These are phyloP conservation scores for Lampris megalopsis DNA, from an alignment of 2,113 vertebrate species.

Conservation along the genomic window DNA sequence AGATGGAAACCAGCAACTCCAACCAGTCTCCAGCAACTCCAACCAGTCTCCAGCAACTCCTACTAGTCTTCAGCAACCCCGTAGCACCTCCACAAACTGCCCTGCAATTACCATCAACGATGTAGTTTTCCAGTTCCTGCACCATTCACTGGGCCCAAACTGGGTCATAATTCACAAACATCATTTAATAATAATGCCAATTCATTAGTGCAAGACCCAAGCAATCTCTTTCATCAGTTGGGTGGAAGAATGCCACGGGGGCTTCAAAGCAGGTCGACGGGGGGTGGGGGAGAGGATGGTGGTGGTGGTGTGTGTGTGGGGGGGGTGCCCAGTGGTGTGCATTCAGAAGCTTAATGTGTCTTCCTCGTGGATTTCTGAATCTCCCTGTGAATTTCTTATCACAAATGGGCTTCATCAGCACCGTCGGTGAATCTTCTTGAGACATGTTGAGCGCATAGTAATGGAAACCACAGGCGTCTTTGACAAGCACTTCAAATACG, in stretches of 20 bases:
- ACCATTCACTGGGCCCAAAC: slow-evolving; percentile 68
- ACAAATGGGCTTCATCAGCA: slow-evolving; percentile 53
- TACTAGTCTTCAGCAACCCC: slow-evolving; percentile 30
- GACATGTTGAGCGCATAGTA: slow-evolving; percentile 20
- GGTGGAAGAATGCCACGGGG: slow-evolving; percentile 69
- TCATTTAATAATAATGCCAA: slow-evolving; percentile 83
- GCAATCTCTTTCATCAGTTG: slow-evolving; percentile 78
- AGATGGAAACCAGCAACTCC: slow-evolving; percentile 24
- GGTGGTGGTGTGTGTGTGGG: too few species aligned
- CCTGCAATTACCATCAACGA: slow-evolving; percentile 58
- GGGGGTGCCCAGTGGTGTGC: too few species aligned
- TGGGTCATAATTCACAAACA: slow-evolving; percentile 80
- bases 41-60: slow-evolving; percentile 12
- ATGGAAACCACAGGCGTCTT: slow-evolving; percentile 28
- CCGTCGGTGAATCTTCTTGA: slow-evolving; percentile 47
- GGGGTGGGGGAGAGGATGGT: slow-evolving; percentile 38
- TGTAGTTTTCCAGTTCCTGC: slow-evolving; percentile 63
- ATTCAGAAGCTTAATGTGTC: too few species aligned
- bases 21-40: neutral
- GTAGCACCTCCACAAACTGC: slow-evolving; percentile 34
- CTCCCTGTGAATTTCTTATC: slow-evolving; percentile 53
- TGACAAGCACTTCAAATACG: slow-evolving; percentile 32
- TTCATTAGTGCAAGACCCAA: slow-evolving; percentile 78
- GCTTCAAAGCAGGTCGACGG: slow-evolving; percentile 61
- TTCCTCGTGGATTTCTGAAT: slow-evolving; percentile 21